A percentile compares a stretch with the other conserved stretches of the same genome.
Evolutionary conservation across 2,797 vertebrate species (phyloP).

Genomic region (Acrocephalus scirpaceus): DNA sequence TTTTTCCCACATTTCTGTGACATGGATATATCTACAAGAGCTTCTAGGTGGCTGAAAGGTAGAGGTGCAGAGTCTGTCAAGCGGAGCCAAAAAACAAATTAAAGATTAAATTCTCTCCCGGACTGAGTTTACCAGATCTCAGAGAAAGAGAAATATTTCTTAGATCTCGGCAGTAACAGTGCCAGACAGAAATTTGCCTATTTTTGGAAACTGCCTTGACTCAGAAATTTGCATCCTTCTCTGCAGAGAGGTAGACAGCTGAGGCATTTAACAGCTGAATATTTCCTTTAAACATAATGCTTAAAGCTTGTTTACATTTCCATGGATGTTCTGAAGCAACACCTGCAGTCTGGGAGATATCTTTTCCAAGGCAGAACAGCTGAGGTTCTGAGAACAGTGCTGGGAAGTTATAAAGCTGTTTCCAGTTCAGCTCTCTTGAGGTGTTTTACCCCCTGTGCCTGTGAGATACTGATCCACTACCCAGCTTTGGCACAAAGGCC

Average conservation of each 20-base stretch:
- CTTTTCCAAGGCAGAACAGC: not conserved
- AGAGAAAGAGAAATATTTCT: not conserved
- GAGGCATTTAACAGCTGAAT: not conserved
- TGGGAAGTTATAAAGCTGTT: not conserved
- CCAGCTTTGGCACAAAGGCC: not conserved
- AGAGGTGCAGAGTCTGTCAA: not conserved
- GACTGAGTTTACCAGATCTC: not conserved
- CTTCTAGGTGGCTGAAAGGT: not conserved
- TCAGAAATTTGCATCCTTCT: not conserved
- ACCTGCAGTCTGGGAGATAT: not conserved
- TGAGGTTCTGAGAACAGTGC: rapidly evolving
- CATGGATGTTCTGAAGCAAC: not conserved
- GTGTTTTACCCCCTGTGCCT: not conserved
- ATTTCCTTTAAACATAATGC: not conserved
- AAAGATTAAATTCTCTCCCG: not conserved
- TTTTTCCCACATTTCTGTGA: not conserved
- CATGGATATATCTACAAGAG: not conserved
- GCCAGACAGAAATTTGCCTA: not conserved
- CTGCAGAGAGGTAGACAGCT: not conserved
- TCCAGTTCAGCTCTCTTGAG: rapidly evolving
- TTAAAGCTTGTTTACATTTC: not conserved
- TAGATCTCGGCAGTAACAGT: not conserved
- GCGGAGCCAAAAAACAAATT: not conserved
- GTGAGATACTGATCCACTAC: not conserved
- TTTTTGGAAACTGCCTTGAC: not conserved